phyloP scores from a whole-genome alignment of 2,888 invertebrate species.

The Cephus nigrinus region DNA sequence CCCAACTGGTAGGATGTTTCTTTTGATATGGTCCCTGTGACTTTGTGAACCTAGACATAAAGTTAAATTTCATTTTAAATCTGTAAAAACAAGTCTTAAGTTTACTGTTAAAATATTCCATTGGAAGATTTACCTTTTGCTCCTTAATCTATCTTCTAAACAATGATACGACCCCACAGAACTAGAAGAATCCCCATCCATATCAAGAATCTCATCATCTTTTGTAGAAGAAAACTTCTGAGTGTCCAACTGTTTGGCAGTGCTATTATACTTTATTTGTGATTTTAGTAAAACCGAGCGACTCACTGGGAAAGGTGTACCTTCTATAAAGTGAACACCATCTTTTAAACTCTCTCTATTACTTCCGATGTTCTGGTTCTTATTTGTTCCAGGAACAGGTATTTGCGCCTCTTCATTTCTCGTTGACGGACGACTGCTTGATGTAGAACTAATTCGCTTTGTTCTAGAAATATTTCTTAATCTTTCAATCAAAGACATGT shows the following conservation, averaged over 20 bases:
- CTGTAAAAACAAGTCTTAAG: background rate
- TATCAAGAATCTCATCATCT: slow-evolving; percentile 13
- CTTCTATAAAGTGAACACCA: slow-evolving; percentile 29
- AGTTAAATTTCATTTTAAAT: background rate
- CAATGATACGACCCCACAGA: background rate
- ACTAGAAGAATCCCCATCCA: too few species aligned
- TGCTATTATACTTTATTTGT: slow-evolving; percentile 31
- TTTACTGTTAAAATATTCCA: background rate
- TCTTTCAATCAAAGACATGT: slow-evolving; percentile 37
- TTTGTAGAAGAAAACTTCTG: slow-evolving; percentile 1
- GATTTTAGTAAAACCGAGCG: slow-evolving; percentile 43
- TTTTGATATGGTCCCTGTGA: background rate
- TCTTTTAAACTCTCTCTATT: background rate
- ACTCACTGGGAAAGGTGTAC: slow-evolving; percentile 47
- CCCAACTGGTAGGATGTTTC: background rate
- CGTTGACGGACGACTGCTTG: background rate
- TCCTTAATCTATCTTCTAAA: background rate
- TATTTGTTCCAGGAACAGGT: background rate
- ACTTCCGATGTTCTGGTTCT: background rate
- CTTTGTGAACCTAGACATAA: background rate
- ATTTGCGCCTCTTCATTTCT: background rate
- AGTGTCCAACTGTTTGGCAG: slow-evolving; percentile 17
- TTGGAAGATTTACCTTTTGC: background rate
- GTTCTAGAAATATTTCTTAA: slow-evolving; percentile 33
- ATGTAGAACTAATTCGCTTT: background rate